These are phyloP conservation scores for Acleris holmiana DNA, from an alignment of 2,888 invertebrate genomes.

Conservation along the genomic window DNA sequence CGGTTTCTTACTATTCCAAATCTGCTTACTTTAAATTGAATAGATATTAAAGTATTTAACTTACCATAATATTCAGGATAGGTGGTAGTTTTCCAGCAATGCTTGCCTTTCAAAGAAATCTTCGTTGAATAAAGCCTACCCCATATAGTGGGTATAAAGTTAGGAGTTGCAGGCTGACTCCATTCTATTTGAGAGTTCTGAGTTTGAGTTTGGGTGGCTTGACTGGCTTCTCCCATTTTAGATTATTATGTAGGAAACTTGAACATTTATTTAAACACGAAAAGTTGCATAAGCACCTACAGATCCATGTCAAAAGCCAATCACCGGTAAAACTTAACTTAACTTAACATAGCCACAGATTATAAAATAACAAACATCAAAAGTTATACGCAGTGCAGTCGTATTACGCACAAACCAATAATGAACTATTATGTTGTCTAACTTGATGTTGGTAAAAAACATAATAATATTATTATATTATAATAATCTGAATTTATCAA, in stretches of 20 bases:
- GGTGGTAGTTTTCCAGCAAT: constrained; percentile 61
- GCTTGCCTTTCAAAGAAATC: constrained; percentile 56
- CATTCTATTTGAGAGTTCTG: constrained; percentile 77
- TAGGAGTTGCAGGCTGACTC: constrained; percentile 71
- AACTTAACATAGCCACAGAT: no score
- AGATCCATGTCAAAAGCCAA: no score
- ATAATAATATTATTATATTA: no score
- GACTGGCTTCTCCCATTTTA: constrained; percentile 64
- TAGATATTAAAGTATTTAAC: constrained; percentile 24
- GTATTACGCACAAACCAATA: no score
- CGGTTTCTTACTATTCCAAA: background rate
- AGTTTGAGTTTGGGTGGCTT: constrained; percentile 77
- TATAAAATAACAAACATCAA: no score
- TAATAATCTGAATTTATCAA: no score
- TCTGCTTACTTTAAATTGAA: background rate
- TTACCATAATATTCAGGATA: constrained; percentile 72
- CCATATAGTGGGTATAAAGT: constrained; percentile 77
- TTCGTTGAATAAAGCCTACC: constrained; percentile 79
- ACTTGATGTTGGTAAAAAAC: no score
- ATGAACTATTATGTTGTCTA: no score
- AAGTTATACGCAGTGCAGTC: no score
- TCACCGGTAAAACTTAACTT: no score
- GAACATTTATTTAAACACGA: background rate
- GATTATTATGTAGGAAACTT: background rate
- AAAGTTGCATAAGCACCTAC: background rate